Percentiles rank a stretch among this genome's conserved stretches.
Conservation (phyloP, 2,113 vertebrate species). For the Pica pica region DNA sequence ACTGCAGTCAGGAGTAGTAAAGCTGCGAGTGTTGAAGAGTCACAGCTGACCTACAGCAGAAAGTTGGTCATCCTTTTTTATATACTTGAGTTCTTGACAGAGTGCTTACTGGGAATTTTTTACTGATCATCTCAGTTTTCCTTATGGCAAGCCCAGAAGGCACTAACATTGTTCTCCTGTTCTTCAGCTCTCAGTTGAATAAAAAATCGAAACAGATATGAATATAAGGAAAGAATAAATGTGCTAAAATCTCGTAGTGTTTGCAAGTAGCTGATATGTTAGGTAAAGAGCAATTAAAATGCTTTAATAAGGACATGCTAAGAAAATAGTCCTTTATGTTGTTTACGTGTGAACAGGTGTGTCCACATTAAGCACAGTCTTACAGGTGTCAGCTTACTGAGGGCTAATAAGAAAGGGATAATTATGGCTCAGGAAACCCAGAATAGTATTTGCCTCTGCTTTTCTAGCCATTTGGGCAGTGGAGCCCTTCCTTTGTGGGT, state of each 20-base stretch:
- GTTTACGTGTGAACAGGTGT: background rate
- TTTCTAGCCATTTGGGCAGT: background rate
- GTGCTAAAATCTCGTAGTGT: background rate
- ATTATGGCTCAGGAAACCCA: background rate
- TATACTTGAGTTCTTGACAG: background rate
- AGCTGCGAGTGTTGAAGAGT: background rate
- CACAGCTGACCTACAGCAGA: background rate
- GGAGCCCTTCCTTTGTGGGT: background rate
- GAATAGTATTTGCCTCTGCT: background rate
- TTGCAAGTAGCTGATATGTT: background rate
- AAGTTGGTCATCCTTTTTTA: background rate
- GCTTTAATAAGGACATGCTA: background rate
- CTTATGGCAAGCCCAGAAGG: background rate
- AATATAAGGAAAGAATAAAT: background rate
- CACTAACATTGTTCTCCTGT: background rate
- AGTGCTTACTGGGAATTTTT: background rate
- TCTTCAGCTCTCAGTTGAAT: background rate
- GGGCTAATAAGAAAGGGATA: background rate
- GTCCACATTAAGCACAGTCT: background rate
- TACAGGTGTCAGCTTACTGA: background rate
- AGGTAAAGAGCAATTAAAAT: background rate
- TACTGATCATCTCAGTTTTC: constrained; percentile 4
- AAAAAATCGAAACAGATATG: background rate
- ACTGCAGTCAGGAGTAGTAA: background rate
- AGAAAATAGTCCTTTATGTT: background rate